Conservation (phyloP, 2,113 vertebrate genomes). For the Turnix velox region DNA sequence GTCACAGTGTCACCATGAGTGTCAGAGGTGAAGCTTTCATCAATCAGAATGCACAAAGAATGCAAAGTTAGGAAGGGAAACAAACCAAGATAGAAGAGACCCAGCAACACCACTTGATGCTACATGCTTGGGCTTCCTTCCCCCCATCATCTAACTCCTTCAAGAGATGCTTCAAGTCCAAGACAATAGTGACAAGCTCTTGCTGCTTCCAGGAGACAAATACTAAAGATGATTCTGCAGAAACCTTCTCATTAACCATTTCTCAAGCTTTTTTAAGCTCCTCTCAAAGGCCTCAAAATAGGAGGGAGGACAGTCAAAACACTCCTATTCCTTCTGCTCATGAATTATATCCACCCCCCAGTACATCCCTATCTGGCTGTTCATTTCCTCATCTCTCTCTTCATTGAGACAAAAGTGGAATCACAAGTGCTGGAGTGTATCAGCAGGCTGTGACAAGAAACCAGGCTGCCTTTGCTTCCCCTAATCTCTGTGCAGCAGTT, state of each 20-base stretch:
- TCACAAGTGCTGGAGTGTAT: neutral
- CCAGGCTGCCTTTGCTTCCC: neutral
- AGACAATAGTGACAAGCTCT: neutral
- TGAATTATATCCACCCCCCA: neutral
- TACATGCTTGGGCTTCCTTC: neutral
- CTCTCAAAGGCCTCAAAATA: neutral
- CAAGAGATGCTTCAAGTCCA: neutral
- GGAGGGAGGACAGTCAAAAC: neutral
- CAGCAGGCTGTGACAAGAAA: neutral
- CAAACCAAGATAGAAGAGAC: neutral
- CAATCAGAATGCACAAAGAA: neutral
- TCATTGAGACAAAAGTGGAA: neutral
- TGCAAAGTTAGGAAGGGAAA: neutral
- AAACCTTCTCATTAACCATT: neutral
- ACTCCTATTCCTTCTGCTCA: neutral
- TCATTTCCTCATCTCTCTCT: neutral
- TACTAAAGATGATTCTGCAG: neutral
- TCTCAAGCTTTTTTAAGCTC: neutral
- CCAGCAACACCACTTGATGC: neutral
- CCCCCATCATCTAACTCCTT: fast-evolving
- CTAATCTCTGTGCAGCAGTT: neutral
- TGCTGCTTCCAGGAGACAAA: neutral
- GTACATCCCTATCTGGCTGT: neutral
- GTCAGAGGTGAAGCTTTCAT: neutral
- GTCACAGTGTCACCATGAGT: neutral